A percentile compares a stretch with the other conserved stretches of the same genome.
Evolutionary conservation across 2,888 invertebrate species (phyloP).

Genomic region (Invenusta paracnida): DNA sequence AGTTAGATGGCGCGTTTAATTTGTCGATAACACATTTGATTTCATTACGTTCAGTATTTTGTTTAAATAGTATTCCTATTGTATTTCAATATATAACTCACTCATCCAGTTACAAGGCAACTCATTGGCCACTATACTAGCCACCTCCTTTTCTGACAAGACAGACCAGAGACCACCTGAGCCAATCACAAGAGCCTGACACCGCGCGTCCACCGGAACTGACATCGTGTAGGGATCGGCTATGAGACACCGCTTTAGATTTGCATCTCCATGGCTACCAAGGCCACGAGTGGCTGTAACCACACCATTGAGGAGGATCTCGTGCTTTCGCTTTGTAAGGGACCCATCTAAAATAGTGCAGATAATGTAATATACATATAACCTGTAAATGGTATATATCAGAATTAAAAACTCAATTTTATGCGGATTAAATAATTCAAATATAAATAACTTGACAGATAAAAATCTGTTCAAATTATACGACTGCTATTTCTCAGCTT

Average conservation of each 20-base stretch:
- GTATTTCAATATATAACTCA: neutral
- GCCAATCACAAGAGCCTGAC: conserved; percentile 56
- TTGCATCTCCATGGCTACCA: conserved; percentile 58
- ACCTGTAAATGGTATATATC: too few species aligned
- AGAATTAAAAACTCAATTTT: too few species aligned
- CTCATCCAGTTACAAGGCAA: neutral
- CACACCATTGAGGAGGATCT: conserved; percentile 55
- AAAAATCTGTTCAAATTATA: too few species aligned
- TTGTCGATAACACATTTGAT: too few species aligned
- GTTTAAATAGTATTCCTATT: too few species aligned
- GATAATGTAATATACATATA: too few species aligned
- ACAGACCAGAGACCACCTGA: conserved; percentile 57
- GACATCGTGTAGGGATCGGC: conserved; percentile 52
- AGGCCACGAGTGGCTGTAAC: conserved; percentile 56
- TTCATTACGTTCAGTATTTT: too few species aligned
- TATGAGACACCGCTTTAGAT: conserved; percentile 52
- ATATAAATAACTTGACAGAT: too few species aligned
- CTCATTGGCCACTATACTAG: neutral
- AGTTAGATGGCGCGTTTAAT: too few species aligned
- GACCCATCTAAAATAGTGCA: conserved; percentile 53
- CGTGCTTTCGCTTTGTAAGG: conserved; percentile 50
- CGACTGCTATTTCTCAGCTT: too few species aligned
- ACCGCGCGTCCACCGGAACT: conserved; percentile 55
- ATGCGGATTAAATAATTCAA: too few species aligned
- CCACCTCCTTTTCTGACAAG: conserved; percentile 47